Evolutionary conservation across 2,888 invertebrate genomes (phyloP).

Genomic region (Bellardia pandia): DNA sequence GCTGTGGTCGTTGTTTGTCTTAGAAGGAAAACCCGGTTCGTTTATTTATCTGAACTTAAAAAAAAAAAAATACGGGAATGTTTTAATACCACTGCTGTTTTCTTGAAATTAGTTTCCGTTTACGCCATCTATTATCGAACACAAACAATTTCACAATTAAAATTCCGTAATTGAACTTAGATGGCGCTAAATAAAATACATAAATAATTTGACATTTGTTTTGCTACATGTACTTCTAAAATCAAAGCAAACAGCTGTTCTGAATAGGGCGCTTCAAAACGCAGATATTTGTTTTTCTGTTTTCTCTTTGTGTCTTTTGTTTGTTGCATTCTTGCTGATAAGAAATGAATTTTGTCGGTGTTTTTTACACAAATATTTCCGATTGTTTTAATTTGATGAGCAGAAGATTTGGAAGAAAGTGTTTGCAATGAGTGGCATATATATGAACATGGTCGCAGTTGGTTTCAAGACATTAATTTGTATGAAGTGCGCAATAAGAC

Average conservation of each 20-base stretch:
- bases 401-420: not conserved
- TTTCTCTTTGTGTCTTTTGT: not conserved
- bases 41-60: no score
- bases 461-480: conserved; percentile 95
- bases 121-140: no score
- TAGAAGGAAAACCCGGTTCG: no score
- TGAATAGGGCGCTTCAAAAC: not conserved
- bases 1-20: no score
- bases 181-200: not conserved
- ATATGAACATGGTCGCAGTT: conserved; percentile 90
- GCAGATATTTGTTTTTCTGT: not conserved
- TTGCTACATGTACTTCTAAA: not conserved
- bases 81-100: no score
- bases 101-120: no score
- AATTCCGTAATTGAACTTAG: not conserved
- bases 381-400: not conserved
- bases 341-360: not conserved
- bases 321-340: conserved; percentile 19
- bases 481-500: conserved; percentile 88
- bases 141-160: no score
- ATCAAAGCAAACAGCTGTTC: not conserved
- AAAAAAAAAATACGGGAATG: no score
- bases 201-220: not conserved
- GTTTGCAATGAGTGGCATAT: conserved; percentile 84
- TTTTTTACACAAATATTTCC: not conserved